Conservation (phyloP, 35 echinoderm and acorn worm species). For the Hemicentrotus pulcherrimus region DNA sequence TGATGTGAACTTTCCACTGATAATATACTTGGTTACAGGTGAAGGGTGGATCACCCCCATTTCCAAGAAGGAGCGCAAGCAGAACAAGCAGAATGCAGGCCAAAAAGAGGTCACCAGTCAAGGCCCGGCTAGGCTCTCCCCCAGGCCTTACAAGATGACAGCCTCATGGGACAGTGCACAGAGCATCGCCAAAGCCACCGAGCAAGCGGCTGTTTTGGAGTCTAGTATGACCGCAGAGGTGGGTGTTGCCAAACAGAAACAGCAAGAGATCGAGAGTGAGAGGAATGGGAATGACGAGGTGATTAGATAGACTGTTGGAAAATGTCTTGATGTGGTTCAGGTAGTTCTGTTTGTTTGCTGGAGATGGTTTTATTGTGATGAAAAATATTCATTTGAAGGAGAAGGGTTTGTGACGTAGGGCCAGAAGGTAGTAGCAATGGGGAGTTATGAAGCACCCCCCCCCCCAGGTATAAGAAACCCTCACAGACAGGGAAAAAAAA, state of each 20-base stretch:
- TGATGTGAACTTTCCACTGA: neutral
- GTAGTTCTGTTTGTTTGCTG: no score
- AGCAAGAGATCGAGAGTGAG: neutral
- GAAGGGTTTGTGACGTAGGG: no score
- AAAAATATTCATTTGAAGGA: no score
- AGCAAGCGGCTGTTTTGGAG: neutral
- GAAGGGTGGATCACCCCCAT: conserved; percentile 45
- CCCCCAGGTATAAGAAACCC: no score
- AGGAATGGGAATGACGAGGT: no score
- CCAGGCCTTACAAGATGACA: conserved; percentile 32
- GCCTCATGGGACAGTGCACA: neutral
- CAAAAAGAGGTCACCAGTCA: conserved; percentile 37
- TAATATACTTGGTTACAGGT: neutral
- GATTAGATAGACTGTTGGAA: no score
- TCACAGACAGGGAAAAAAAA: no score
- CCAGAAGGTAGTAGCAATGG: no score
- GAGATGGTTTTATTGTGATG: no score
- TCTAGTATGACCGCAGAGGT: neutral
- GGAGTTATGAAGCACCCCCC: no score
- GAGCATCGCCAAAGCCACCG: neutral
- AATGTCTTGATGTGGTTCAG: no score
- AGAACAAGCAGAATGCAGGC: conserved; percentile 51
- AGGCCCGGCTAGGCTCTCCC: conserved; percentile 20
- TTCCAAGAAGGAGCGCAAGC: conserved; percentile 50
- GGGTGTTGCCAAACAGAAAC: neutral